Evolutionary conservation across 2,113 vertebrate species (phyloP).

Genomic region (Dasyurus viverrinus): DNA sequence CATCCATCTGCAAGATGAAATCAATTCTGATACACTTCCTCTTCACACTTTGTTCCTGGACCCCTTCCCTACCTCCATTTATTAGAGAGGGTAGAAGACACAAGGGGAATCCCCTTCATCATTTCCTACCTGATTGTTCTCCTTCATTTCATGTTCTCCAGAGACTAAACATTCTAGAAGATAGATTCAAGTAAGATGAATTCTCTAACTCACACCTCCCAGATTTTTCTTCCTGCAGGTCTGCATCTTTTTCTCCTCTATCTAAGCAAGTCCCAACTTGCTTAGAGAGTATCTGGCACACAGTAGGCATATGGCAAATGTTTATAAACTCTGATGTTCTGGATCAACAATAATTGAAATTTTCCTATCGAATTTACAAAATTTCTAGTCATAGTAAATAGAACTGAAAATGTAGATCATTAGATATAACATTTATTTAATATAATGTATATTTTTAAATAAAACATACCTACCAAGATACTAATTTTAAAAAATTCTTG

Average conservation of each 20-base stretch:
- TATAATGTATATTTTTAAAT: conserved; percentile 42
- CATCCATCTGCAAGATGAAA: background rate
- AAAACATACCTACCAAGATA: conserved; percentile 5
- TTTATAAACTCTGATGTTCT: background rate
- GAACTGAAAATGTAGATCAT: conserved; percentile 67
- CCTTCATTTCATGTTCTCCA: background rate
- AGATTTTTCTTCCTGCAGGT: background rate
- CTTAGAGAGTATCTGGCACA: no score
- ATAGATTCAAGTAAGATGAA: background rate
- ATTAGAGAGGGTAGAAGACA: background rate
- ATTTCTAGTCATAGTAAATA: conserved; percentile 60
- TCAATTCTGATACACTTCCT: background rate
- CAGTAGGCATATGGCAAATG: no score
- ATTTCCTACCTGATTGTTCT: background rate
- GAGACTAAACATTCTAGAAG: background rate
- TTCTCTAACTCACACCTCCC: no score
- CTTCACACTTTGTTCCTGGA: background rate
- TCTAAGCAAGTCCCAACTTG: background rate
- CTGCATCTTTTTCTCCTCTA: background rate
- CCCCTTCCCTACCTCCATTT: background rate
- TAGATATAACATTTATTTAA: background rate
- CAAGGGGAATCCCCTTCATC: background rate
- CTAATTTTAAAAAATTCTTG: conserved; percentile 16
- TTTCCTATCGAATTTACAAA: background rate
- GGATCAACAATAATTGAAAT: background rate